Evolutionary conservation across 2,888 invertebrate genomes (phyloP).

Genomic region (Eupithecia pulchellata): DNA sequence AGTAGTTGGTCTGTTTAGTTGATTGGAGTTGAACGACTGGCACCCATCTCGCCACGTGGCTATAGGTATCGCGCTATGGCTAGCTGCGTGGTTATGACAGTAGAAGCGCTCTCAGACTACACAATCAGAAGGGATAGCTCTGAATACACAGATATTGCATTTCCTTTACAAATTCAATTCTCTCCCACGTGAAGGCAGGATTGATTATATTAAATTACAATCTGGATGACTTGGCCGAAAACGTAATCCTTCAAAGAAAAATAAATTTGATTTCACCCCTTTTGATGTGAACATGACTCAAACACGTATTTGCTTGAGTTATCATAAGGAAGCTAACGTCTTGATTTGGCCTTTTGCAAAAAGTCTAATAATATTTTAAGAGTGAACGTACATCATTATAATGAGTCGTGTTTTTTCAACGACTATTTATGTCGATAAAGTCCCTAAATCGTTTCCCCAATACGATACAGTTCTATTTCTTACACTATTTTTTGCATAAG

Average conservation of each 20-base stretch:
- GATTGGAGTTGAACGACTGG: too few relatives aligned
- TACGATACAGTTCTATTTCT: too few relatives aligned
- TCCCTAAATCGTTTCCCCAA: too few relatives aligned
- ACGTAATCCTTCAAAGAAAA: conserved; percentile 10
- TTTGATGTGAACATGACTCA: conserved; percentile 16
- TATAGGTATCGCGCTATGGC: too few relatives aligned
- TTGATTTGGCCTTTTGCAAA: not conserved
- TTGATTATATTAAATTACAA: conserved; percentile 18
- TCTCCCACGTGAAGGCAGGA: conserved; percentile 30
- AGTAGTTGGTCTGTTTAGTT: too few relatives aligned
- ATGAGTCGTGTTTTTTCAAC: not conserved
- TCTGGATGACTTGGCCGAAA: conserved; percentile 19
- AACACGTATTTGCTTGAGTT: conserved; percentile 11
- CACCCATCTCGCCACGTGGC: not conserved
- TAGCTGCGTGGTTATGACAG: conserved; percentile 1
- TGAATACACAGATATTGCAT: conserved; percentile 34
- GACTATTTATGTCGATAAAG: not conserved
- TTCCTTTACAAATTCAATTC: conserved; percentile 33
- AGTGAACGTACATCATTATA: not conserved
- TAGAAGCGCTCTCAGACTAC: conserved; percentile 2
- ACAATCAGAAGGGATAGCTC: conserved; percentile 11
- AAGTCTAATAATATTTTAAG: not conserved
- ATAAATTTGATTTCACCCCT: conserved; percentile 14
- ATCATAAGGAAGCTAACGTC: conserved; percentile 6
- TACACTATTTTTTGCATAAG: too few relatives aligned